Percentiles rank a stretch among this genome's conserved stretches.
Conservation (phyloP, 2,113 vertebrate genomes). For the Platichthys flesus region DNA sequence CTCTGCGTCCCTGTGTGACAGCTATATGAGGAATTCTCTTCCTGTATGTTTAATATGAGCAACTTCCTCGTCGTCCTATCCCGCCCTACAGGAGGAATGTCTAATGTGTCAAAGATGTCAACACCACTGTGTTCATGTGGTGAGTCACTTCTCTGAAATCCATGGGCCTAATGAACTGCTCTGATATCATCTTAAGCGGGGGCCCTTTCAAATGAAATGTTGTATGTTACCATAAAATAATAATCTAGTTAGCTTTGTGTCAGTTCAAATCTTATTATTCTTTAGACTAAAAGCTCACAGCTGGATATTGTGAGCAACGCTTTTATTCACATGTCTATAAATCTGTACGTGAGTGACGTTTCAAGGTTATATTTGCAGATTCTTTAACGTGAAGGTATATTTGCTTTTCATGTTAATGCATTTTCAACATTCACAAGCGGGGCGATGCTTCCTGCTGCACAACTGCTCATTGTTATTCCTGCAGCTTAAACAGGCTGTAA, state of each 20-base stretch:
- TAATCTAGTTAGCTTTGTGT: background rate
- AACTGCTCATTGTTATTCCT: constrained; percentile 13
- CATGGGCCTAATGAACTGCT: background rate
- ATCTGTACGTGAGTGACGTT: no score
- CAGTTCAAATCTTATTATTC: no score
- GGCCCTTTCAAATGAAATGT: constrained; percentile 1
- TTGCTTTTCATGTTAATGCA: no score
- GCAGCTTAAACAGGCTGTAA: constrained; percentile 40
- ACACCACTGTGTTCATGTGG: background rate
- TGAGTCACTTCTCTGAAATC: constrained; percentile 28
- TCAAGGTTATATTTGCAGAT: background rate
- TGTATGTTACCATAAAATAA: background rate
- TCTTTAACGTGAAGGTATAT: background rate
- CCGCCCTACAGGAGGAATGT: background rate
- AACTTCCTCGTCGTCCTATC: background rate
- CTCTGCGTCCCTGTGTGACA: no score
- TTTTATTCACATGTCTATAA: no score
- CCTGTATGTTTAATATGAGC: background rate
- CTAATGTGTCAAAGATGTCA: constrained; percentile 17
- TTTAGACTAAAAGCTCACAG: no score
- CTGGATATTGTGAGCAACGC: no score
- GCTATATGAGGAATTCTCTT: no score
- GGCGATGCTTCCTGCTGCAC: background rate
- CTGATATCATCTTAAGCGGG: constrained; percentile 3
- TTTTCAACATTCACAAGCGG: no score